Evolutionary conservation across 2,888 invertebrate genomes (phyloP), one percentile per base, ranked within the genome.

Genomic region (Scelioninae gen. 1): DNA sequence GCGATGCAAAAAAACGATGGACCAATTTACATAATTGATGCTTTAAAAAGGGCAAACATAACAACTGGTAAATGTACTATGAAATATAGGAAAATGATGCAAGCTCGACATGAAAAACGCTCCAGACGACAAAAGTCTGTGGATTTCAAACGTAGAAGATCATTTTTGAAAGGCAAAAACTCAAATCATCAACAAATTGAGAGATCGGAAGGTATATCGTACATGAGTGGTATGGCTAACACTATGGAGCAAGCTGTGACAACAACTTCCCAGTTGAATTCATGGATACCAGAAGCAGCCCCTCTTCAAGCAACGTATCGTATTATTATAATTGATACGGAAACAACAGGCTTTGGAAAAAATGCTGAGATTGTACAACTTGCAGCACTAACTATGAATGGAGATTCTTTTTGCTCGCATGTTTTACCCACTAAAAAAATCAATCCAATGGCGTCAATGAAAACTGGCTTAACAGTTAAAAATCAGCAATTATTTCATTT

Each of bases 1-100:
- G 72, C 78, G 11, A 40, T 66, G 31, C 74, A 80, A 60, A 84
- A 84, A 43, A 84, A 84, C 49, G 32, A 76, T 45, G 75, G 69
- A 13, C 47, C 66, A 8, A 13, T 13, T 6, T 40, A 79, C 31
- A 68, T 75, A 40, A 38, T 45, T 1, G 45, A 60, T 31, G 62
- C 72, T 16, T 53, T 60, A 40, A 38, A 31, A 74, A 74, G 11
- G 15, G 65, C 32, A 8, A 49, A 49, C 11, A 7, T 49, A 10
- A 49, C 53, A 53, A 29, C 53, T 53, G 47, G 47, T 5, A 49
- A 15, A 49, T 11, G 7, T 16, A 49, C 47, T 6, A 5, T 13
- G 6, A 56, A 56, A 38, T 38, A 56, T 13, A 34, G 38, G 38
- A n/a, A 56, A 56, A 56, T 34, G 38, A 60, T 60, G 16, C 45